Percentiles rank a stretch among this genome's conserved stretches.
Evolutionary conservation across 1,140 invertebrate species (phyloP).

Genomic region (Neodiprion lecontei): DNA sequence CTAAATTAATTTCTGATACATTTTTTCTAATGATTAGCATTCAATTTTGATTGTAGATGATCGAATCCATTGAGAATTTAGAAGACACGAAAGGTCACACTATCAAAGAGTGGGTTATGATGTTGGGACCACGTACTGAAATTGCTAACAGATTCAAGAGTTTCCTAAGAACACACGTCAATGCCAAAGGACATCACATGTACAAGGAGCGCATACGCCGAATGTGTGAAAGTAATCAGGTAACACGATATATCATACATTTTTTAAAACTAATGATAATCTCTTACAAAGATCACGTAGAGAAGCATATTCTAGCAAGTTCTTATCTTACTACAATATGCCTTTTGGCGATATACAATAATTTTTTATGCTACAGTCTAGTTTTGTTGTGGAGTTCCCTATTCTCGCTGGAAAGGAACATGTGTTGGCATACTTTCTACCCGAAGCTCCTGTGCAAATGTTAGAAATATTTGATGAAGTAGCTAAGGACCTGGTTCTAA

Average conservation of each 20-base stretch:
- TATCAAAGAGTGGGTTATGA: conserved; percentile 94
- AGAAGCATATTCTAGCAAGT: no score
- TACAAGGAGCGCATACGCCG: conserved; percentile 92
- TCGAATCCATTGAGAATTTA: conserved; percentile 97
- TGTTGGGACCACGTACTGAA: conserved; percentile 95
- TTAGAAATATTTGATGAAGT: conserved; percentile 95
- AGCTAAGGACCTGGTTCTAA: conserved; percentile 92
- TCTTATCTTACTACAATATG: conserved; percentile 13
- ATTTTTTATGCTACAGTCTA: conserved; percentile 65
- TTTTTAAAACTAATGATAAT: not conserved
- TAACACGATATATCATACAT: conserved; percentile 29
- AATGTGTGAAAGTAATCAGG: conserved; percentile 91
- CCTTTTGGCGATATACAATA: conserved; percentile 17
- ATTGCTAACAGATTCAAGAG: conserved; percentile 97
- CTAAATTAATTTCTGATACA: conserved; percentile 8
- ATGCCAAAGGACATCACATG: conserved; percentile 85
- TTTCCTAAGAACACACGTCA: conserved; percentile 90
- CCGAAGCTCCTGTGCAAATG: conserved; percentile 97
- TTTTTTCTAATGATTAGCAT: conserved; percentile 6
- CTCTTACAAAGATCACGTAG: no score
- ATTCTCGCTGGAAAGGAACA: conserved; percentile 89
- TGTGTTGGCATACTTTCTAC: conserved; percentile 94
- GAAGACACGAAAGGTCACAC: conserved; percentile 94
- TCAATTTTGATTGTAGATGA: conserved; percentile 66
- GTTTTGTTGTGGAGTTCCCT: conserved; percentile 94